Percentiles rank a stretch among this genome's conserved stretches.
Evolutionary conservation across 2,888 invertebrate species (phyloP).

Genomic region (Clivina fossor): DNA sequence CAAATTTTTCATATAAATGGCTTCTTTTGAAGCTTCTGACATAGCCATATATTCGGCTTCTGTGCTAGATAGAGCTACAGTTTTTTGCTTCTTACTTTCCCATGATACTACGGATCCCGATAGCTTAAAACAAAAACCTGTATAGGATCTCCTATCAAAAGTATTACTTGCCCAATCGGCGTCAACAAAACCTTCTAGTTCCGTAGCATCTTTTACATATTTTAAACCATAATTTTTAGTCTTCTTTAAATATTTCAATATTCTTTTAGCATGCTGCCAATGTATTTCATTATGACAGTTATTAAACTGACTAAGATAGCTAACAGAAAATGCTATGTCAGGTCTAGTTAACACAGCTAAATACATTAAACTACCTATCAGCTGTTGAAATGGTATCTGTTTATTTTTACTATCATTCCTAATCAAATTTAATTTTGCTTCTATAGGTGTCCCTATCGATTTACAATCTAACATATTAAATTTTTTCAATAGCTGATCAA

Average conservation of each 20-base stretch:
- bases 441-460: neutral
- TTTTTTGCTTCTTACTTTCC: constrained; percentile 43
- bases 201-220: constrained; percentile 30
- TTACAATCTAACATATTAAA: constrained; percentile 16
- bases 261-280: constrained; percentile 37
- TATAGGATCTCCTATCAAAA: constrained; percentile 48
- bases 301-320: constrained; percentile 38
- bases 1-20: constrained; percentile 21
- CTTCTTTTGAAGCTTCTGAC: constrained; percentile 40
- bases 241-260: constrained; percentile 34
- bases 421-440: neutral
- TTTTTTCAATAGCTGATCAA: constrained; percentile 1
- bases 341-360: constrained; percentile 12
- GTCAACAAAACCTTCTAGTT: constrained; percentile 39
- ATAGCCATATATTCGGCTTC: constrained; percentile 44
- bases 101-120: constrained; percentile 39
- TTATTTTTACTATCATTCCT: constrained; percentile 6
- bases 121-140: constrained; percentile 36
- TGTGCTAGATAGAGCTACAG: constrained; percentile 43
- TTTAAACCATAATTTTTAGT: constrained; percentile 34
- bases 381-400: constrained; percentile 3
- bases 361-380: constrained; percentile 23
- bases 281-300: constrained; percentile 34
- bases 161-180: constrained; percentile 39
- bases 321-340: constrained; percentile 23